A percentile compares a stretch with the other conserved stretches of the same genome.
These are phyloP conservation scores for Python bivittatus DNA, from an alignment of 2,113 vertebrate genomes.

Conservation along the genomic window DNA sequence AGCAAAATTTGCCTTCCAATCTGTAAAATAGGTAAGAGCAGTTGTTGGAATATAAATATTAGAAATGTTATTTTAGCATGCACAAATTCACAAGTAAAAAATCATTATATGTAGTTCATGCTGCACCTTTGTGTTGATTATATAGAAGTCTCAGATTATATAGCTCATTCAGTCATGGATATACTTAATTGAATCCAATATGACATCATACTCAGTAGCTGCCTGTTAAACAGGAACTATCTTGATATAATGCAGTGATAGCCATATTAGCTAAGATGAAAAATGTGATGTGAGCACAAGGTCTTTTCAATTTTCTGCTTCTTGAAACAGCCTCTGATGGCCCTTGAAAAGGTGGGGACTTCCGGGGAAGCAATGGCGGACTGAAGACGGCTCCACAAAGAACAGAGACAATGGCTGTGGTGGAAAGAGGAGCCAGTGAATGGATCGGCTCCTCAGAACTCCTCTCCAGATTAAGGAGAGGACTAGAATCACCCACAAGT, in stretches of 20 bases:
- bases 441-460: too few species aligned
- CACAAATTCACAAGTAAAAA: constrained; percentile 1
- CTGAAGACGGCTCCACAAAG: too few species aligned
- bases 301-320: neutral
- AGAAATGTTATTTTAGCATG: neutral
- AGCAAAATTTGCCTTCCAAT: neutral
- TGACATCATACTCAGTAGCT: neutral
- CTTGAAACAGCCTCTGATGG: neutral
- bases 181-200: neutral
- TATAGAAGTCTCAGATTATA: neutral
- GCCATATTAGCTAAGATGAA: neutral
- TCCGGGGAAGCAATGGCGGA: too few species aligned
- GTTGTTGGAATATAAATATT: neutral
- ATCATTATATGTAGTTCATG: neutral
- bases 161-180: neutral
- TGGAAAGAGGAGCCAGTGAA: too few species aligned
- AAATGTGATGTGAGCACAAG: neutral
- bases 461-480: too few species aligned
- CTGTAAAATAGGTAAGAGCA: neutral
- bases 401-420: too few species aligned
- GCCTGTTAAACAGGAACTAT: neutral
- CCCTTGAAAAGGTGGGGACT: neutral
- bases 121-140: neutral
- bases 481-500: too few species aligned
- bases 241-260: neutral